Percentiles rank a stretch among this genome's conserved stretches.
Conservation (phyloP, 2,797 vertebrate species). For the Sebastes wilsoni region DNA sequence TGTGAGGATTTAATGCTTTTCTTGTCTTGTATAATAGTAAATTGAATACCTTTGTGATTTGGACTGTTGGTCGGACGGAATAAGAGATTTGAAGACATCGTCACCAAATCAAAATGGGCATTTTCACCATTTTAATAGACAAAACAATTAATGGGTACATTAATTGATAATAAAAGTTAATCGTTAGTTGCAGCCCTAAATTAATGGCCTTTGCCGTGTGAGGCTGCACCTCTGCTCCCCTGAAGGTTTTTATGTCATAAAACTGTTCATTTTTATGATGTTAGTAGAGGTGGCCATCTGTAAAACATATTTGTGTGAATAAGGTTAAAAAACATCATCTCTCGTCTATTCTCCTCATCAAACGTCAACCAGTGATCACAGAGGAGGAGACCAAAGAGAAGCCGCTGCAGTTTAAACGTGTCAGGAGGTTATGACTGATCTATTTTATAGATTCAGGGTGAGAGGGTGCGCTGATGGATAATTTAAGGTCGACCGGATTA, state of each 20-base stretch:
- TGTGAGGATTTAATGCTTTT: neutral
- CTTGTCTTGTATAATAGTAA: neutral
- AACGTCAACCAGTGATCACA: neutral
- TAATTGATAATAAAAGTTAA: neutral
- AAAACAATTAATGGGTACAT: neutral
- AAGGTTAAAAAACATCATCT: constrained; percentile 6
- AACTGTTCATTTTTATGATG: constrained; percentile 34
- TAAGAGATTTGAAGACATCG: neutral
- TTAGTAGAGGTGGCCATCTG: neutral
- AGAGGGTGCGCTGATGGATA: constrained; percentile 14
- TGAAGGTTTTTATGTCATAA: constrained; percentile 15
- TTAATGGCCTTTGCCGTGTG: neutral
- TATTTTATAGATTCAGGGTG: neutral
- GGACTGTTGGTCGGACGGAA: neutral
- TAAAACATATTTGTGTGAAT: constrained; percentile 22
- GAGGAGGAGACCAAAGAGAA: neutral
- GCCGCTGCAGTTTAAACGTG: neutral
- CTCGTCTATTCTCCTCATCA: neutral
- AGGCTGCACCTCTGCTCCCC: neutral
- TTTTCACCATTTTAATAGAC: neutral
- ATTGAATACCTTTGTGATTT: neutral
- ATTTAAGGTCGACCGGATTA: constrained; percentile 39
- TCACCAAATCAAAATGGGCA: too few species aligned
- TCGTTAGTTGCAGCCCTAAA: neutral
- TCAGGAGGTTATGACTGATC: constrained; percentile 2